Evolutionary conservation across 1,140 invertebrate species (phyloP), one percentile per base, ranked within the genome.

Genomic region (Drosophila ogumai): DNA sequence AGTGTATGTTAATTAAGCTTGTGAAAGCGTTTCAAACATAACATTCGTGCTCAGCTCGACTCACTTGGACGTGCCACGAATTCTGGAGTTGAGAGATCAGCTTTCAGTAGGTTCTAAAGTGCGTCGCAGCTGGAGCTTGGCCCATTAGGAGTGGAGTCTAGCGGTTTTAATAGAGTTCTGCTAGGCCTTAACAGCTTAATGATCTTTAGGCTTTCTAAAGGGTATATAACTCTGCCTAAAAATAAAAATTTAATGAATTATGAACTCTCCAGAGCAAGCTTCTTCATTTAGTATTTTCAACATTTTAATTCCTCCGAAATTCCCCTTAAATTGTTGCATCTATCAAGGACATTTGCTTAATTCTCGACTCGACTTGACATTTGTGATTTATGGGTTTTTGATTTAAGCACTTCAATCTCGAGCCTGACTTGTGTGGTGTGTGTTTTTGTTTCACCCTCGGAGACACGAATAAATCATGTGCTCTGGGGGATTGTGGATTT

Each of bases 371-470:
- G 34, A 12, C 25, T 56, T 84, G 77, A 43, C 69, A 77, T 67
- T 85, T 85, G 75, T 84, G 81, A 84, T 84, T 85, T 84, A 84
- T 85, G 82, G 46, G 49, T 38, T 44, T 76, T 84, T 73, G 81
- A 85, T 85, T 80, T 69, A 63, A 84, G 66, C 66, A 67, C 66
- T 69, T 69, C 66, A 74, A 63, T 77, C 55, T 43, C 52, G 22
- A 72, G 66, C 25, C 8, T 40, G 66, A 38, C 66, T 58, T 34
- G 19, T 44, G 17, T 46, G 63, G 31, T 46, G 13, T 46, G 47
- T 31, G 28, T 41, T 68, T 71, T 56, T 55, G 34, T 55, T 58
- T 57, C 50, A 49, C 36, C 68, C 68, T 58, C 10, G 31, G 54
- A 73, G 69, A 59, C 54, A 49, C 31, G 36, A 71, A 87, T 87